These are phyloP conservation scores for Drosophila eugracilis DNA, from an alignment of 1,140 invertebrate species.

Conservation along the genomic window DNA sequence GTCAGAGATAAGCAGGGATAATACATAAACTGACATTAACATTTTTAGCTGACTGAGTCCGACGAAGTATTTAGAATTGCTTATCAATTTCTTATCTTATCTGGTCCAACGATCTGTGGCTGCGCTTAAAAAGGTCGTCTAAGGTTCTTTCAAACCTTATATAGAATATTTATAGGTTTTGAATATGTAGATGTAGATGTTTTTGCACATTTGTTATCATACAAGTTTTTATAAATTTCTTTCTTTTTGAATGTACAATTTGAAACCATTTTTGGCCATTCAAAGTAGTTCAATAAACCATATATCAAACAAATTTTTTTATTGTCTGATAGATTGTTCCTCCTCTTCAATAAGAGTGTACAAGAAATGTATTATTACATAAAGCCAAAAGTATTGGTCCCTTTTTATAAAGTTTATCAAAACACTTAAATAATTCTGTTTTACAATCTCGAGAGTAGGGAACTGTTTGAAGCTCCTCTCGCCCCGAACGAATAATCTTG, in stretches of 20 bases:
- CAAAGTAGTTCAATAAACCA: too few species aligned
- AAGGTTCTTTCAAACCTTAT: background rate
- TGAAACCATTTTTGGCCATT: too few species aligned
- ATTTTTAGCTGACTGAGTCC: background rate
- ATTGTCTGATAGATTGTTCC: background rate
- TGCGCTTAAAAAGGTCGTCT: background rate
- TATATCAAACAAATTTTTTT: too few species aligned
- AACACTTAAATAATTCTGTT: background rate
- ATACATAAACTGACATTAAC: background rate
- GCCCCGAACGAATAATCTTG: constrained; percentile 8
- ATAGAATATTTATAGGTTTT: background rate
- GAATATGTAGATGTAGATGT: background rate
- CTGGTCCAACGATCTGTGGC: background rate
- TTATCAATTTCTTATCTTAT: constrained; percentile 1
- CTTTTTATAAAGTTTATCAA: background rate
- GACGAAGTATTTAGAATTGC: background rate
- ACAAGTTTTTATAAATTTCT: background rate
- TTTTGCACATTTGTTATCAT: background rate
- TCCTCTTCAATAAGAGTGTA: too few species aligned
- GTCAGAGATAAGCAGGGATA: too few species aligned
- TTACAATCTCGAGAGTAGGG: background rate
- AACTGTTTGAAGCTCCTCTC: background rate
- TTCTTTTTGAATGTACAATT: too few species aligned
- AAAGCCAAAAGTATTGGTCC: too few species aligned
- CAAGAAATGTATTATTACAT: too few species aligned